A percentile compares a stretch with the other conserved stretches of the same genome.
These are phyloP conservation scores for Nerophis lumbriciformis DNA, from an alignment of 2,113 vertebrate species.

Conservation along the genomic window DNA sequence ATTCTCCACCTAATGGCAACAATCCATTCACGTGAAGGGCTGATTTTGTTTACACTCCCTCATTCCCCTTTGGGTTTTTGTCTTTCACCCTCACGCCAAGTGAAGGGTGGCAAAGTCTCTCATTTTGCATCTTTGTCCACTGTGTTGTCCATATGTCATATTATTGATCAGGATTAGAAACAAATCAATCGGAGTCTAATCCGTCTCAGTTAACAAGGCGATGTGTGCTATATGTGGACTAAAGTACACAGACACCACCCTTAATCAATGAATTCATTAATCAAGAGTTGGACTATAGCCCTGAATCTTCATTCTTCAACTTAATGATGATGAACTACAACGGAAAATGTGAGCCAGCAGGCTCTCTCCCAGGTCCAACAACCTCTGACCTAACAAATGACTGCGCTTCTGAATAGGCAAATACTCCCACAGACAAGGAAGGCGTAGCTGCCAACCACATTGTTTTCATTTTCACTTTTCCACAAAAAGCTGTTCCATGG, in stretches of 20 bases:
- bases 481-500: slow-evolving; percentile 62
- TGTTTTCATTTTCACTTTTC: slow-evolving; percentile 35
- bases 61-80: slow-evolving; percentile 16
- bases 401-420: too few relatives aligned
- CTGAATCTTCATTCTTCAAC: too few relatives aligned
- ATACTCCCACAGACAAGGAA: too few relatives aligned
- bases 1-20: slow-evolving; percentile 66
- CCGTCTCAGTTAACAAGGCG: slow-evolving; percentile 40
- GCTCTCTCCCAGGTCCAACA: too few relatives aligned
- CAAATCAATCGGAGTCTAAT: slow-evolving; percentile 45
- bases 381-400: too few relatives aligned
- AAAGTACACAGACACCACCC: background rate
- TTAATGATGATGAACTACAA: too few relatives aligned
- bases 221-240: background rate
- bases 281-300: background rate
- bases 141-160: slow-evolving; percentile 23
- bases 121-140: slow-evolving; percentile 25
- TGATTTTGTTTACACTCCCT: slow-evolving; percentile 53
- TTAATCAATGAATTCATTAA: background rate
- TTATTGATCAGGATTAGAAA: slow-evolving; percentile 46
- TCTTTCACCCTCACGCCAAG: slow-evolving; percentile 19
- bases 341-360: too few relatives aligned
- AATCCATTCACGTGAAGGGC: slow-evolving; percentile 58
- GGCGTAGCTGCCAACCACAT: too few relatives aligned
- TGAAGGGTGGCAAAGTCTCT: background rate